A percentile compares a stretch with the other conserved stretches of the same genome.
phyloP scores from a whole-genome alignment of 2,113 vertebrate genomes.

The Onychostoma macrolepis region DNA sequence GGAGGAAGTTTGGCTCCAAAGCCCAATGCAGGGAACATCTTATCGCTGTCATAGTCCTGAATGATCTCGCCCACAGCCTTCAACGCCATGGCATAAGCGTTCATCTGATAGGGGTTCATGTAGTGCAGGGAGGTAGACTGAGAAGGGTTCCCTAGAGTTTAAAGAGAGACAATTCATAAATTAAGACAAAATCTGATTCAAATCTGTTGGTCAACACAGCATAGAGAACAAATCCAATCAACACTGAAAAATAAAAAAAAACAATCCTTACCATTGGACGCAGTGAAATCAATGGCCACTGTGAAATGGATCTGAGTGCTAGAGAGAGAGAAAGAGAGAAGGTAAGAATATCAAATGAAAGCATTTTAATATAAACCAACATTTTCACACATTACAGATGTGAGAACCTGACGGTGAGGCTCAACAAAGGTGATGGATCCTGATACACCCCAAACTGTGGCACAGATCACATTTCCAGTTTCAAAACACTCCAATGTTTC shows the following conservation, averaged over 20 bases:
- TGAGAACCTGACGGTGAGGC: neutral
- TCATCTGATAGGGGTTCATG: conserved; percentile 97
- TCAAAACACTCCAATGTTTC: conserved; percentile 43
- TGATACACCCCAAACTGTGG: conserved; percentile 9
- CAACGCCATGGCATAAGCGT: conserved; percentile 91
- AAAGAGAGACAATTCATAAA: conserved; percentile 49
- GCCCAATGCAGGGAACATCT: conserved; percentile 92
- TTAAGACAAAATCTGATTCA: neutral
- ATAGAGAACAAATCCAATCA: neutral
- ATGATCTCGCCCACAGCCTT: conserved; percentile 95
- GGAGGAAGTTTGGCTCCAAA: conserved; percentile 94
- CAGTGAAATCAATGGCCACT: conserved; percentile 96
- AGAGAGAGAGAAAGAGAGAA: conserved; percentile 56
- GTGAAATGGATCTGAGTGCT: conserved; percentile 98
- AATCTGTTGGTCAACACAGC: neutral
- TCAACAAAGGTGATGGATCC: conserved; percentile 4
- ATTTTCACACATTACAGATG: conserved; percentile 18
- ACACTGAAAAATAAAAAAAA: conserved; percentile 41
- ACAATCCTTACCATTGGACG: conserved; percentile 89
- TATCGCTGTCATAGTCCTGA: conserved; percentile 95
- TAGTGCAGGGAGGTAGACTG: conserved; percentile 95
- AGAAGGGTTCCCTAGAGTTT: conserved; percentile 82
- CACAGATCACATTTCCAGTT: neutral
- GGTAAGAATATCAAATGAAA: conserved; percentile 20
- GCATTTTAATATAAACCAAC: neutral